phyloP scores from a whole-genome alignment of 2,888 invertebrate species.

The Prosopocoilus inquinatus region DNA sequence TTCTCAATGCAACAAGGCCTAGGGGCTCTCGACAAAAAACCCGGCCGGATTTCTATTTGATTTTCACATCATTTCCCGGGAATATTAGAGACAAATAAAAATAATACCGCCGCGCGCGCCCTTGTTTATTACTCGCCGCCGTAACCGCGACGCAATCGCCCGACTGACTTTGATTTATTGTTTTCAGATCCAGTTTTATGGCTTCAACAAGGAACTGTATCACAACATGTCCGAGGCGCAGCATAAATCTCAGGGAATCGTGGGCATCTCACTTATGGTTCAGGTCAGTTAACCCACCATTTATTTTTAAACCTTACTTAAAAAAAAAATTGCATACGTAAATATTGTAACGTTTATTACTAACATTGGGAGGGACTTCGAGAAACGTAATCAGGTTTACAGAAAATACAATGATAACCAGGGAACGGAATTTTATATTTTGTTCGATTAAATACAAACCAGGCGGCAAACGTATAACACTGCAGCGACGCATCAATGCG shows the following conservation, averaged over 20 bases:
- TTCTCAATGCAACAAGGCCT: constrained; percentile 9
- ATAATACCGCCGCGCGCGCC: neutral
- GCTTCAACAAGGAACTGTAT: constrained; percentile 95
- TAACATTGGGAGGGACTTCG: neutral
- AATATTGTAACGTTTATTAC: too few species aligned
- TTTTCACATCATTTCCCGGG: constrained; percentile 19
- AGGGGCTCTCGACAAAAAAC: constrained; percentile 10
- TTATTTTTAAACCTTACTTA: too few species aligned
- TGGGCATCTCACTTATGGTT: constrained; percentile 92
- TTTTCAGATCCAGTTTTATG: constrained; percentile 90
- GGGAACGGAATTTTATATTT: too few species aligned
- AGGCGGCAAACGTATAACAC: too few species aligned
- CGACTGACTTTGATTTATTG: constrained; percentile 18
- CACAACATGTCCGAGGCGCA: constrained; percentile 96
- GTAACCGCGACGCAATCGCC: too few species aligned
- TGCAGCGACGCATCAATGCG: too few species aligned
- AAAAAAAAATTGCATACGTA: neutral
- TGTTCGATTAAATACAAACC: too few species aligned
- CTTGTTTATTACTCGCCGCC: neutral
- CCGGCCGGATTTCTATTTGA: constrained; percentile 18
- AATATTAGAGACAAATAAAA: constrained; percentile 17
- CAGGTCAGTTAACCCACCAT: constrained; percentile 62
- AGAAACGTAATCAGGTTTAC: neutral
- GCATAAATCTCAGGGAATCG: constrained; percentile 94
- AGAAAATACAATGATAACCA: too few species aligned